Percentiles rank a stretch among this genome's conserved stretches.
Conservation (phyloP, 2,888 invertebrate species). For the Xestia rhomboidea region DNA sequence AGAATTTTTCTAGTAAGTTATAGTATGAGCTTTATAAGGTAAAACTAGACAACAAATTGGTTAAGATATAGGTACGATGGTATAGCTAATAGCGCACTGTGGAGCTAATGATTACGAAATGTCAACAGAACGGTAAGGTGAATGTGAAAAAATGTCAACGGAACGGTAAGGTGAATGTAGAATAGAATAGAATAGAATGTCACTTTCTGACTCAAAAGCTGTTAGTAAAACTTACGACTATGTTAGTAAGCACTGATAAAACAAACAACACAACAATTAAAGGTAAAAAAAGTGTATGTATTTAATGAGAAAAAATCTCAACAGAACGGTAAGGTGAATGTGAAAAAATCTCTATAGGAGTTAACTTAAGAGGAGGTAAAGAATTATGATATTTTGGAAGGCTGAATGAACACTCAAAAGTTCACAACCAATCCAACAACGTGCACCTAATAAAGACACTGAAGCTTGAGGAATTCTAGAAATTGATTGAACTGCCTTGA, state of each 20-base stretch:
- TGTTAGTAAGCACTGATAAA: too few species aligned
- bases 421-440: not conserved
- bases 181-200: too few species aligned
- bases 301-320: too few species aligned
- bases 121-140: too few species aligned
- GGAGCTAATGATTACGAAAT: not conserved
- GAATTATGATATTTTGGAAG: not conserved
- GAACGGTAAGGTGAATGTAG: too few species aligned
- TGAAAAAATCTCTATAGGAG: too few species aligned
- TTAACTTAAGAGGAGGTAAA: not conserved
- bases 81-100: not conserved
- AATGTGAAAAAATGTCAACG: too few species aligned
- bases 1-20: constrained; percentile 31
- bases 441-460: not conserved
- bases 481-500: not conserved
- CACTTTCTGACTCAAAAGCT: too few species aligned
- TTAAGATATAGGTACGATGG: not conserved
- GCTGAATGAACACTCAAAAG: not conserved
- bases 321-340: not conserved
- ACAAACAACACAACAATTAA: too few species aligned
- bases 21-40: constrained; percentile 14
- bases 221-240: too few species aligned
- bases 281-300: too few species aligned
- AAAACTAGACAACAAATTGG: not conserved
- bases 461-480: not conserved